Evolutionary conservation across 2,797 vertebrate species (phyloP), one percentile per base, ranked within the genome.

Genomic region (Limnodromus scolopaceus): DNA sequence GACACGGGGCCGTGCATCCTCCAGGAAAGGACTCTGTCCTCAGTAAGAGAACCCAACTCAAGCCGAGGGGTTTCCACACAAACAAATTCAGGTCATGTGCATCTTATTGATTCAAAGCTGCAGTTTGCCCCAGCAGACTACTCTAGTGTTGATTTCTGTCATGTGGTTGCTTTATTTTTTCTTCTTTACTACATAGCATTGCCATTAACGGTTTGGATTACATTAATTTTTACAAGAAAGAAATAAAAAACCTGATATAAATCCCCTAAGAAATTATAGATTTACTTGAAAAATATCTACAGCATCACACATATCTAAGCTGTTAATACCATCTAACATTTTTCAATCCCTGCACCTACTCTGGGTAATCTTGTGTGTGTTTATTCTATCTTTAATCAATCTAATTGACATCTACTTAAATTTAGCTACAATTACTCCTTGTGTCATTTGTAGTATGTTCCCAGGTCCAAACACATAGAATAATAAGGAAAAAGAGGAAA

Each of bases 351-450:
- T 91, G 48, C 10, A 95, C n/a, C 38, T 83, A 84, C 71, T 89
- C 28, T 64, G 75, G 20, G 53, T 89, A 83, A 92, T 83, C 63
- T 65, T 83, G 10, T 74, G n/a, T 69, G 27, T 96, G 48, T 89
- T 96, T 94, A 55, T 91, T 89, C 68, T 70, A 66, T 53, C 27
- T 75, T 94, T 95, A 88, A 92, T 83, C 63, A 77, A 61, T 61
- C 25, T 60, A 92, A 89, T 93, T 89, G 64, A 79, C 68, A 92
- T n/a, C 64, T 66, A 96, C 34, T 76, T 48, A 91, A 77, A 85
- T 87, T 79, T 70, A 89, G 60, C 32, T 68, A 85, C 49, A 85
- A 61, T 77, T 91, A 84, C 60, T 91, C 55, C 36, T 76, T 80
- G 51, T 13, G 11, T 77, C 68, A 76, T 82, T 79, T 82, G 22